A percentile compares a stretch with the other conserved stretches of the same genome.
Evolutionary conservation across 2,888 invertebrate species (phyloP).

Genomic region (Clostera curtula): DNA sequence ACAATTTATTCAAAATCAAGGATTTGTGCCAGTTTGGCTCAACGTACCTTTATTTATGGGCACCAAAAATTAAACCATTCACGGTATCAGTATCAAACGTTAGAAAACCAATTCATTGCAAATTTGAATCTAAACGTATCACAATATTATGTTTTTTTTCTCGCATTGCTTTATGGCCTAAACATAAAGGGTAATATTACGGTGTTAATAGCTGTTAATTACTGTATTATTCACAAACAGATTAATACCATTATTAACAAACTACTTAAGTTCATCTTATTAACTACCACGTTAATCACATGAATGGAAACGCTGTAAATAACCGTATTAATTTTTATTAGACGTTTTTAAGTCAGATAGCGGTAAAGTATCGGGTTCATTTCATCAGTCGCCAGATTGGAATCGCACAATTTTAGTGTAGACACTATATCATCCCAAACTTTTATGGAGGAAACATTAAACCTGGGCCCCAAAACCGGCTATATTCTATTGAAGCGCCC

Average conservation of each 20-base stretch:
- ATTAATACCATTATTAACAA: slow-evolving; percentile 14
- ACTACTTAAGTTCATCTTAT: slow-evolving; percentile 23
- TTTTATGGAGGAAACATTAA: slow-evolving; percentile 51
- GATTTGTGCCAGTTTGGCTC: slow-evolving; percentile 47
- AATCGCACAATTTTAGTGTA: slow-evolving; percentile 40
- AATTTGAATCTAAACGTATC: background rate
- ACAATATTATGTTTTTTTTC: too few relatives aligned
- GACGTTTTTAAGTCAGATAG: slow-evolving; percentile 48
- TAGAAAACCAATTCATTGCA: background rate
- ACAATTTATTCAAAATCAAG: slow-evolving; percentile 64
- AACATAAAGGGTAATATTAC: too few relatives aligned
- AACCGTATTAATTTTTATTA: slow-evolving; percentile 50
- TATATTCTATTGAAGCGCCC: too few relatives aligned
- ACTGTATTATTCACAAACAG: too few relatives aligned
- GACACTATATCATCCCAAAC: slow-evolving; percentile 41
- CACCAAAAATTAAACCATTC: slow-evolving; percentile 24
- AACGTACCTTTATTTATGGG: slow-evolving; percentile 22
- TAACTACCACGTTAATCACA: slow-evolving; percentile 38
- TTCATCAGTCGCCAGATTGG: slow-evolving; percentile 38
- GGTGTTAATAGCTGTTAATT: too few relatives aligned
- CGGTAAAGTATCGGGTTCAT: slow-evolving; percentile 46
- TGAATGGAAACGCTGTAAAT: slow-evolving; percentile 43
- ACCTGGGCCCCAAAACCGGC: too few relatives aligned
- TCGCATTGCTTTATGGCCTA: too few relatives aligned
- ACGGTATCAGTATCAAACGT: slow-evolving; percentile 14